Base-by-base conservation (phyloP, 2,888 invertebrate genomes). In the Eupeodes luniger region DNA sequence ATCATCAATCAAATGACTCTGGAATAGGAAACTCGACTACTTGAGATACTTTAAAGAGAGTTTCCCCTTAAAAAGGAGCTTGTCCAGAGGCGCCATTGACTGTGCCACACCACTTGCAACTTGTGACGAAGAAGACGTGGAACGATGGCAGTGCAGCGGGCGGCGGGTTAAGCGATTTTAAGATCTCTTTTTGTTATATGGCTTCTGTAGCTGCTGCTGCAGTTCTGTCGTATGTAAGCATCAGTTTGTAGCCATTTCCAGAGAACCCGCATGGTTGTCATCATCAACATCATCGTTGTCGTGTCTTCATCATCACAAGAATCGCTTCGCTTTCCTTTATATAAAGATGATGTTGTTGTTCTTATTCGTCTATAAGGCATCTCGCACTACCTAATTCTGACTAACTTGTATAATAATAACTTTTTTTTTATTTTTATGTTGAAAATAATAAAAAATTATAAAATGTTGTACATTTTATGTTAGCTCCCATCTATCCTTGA, bases 261-360 rank as follows among this genome's bases (percentile, higher is more conserved):
- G 81, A 64, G 85, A 88, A 88, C 88, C 88, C 88, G 88, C 85
- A 88, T 81, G n/a, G 69, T 87, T 72, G 47, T 81, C 83, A 75
- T 75, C 75, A 77, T 70, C 76, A 74, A 67, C 80, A 53, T 69
- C 77, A 49, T 51, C 72, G 59, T 72, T 72, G 72, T 72, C 72
- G 59, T 72, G 72, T 47, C 72, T 59, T 53, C 27, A 81, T 85
- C 81, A 74, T 83, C 80, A 80, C 59, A 66, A 40, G 62, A 67
- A 44, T 80, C 84, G 76, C 88, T 40, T 40, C 40, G 40, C 51
- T 81, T 72, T 61, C 19, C 36, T 70, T 36, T 66, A 64, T 19
- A 53, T 10, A 3, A 16, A 57, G 6, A 27, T 59, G 74, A 7
- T 40, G 40, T 9, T 36, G 36, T 7, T 40, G 40, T 27, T 27